These are phyloP conservation scores for Ditylenchus dipsaci DNA, from an alignment of 1,140 invertebrate species.

Conservation along the genomic window DNA sequence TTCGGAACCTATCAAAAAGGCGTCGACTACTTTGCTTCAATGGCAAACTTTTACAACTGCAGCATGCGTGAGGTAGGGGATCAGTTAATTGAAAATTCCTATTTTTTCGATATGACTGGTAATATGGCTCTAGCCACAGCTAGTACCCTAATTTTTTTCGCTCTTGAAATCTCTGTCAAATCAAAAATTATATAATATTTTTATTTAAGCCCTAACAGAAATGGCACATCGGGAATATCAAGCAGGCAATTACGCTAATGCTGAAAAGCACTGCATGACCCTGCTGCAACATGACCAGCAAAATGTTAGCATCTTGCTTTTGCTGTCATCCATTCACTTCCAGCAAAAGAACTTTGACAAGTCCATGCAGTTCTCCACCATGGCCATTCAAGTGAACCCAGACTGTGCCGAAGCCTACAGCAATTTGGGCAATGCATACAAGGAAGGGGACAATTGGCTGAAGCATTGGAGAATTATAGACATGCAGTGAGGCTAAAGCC, in stretches of 20 bases:
- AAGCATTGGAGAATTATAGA: conserved; percentile 87
- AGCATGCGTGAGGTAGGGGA: too few relatives aligned
- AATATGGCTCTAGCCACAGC: too few relatives aligned
- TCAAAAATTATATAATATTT: too few relatives aligned
- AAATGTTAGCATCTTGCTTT: conserved; percentile 88
- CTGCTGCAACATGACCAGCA: conserved; percentile 90
- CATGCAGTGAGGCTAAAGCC: conserved; percentile 93
- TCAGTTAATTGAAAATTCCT: too few relatives aligned
- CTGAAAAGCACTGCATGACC: conserved; percentile 97
- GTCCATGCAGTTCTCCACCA: conserved; percentile 84
- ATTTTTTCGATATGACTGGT: too few relatives aligned
- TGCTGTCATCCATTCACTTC: conserved; percentile 96
- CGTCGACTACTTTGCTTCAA: too few relatives aligned
- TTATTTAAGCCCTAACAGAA: conserved; percentile 67
- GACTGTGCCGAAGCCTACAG: conserved; percentile 95
- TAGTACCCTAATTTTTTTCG: too few relatives aligned
- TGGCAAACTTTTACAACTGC: too few relatives aligned
- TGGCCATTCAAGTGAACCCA: conserved; percentile 97
- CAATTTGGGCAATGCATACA: conserved; percentile 96
- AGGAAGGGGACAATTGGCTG: conserved; percentile 92
- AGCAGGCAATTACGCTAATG: conserved; percentile 93
- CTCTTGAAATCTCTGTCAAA: too few relatives aligned
- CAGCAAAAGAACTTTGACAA: conserved; percentile 85
- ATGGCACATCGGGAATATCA: conserved; percentile 96
- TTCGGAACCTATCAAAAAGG: too few relatives aligned